Evolutionary conservation across 2,113 vertebrate genomes (phyloP).

Genomic region (Centrocercus urophasianus): DNA sequence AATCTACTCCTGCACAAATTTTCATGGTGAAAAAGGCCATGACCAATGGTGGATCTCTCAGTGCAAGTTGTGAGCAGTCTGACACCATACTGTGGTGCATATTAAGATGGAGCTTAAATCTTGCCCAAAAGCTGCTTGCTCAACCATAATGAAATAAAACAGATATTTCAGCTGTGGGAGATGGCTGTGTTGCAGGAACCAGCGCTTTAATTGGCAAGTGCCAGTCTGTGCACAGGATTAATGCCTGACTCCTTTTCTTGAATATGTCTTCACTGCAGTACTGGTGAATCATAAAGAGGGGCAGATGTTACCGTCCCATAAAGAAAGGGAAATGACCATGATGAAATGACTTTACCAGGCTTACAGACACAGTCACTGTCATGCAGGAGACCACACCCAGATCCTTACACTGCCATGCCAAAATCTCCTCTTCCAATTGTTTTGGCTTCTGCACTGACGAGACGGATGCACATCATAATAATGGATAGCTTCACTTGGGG

Average conservation of each 20-base stretch:
- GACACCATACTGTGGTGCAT: fast-evolving
- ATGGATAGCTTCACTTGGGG: background rate
- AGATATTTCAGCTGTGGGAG: background rate
- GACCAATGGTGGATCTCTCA: background rate
- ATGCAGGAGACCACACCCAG: background rate
- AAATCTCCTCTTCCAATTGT: background rate
- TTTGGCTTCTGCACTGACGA: background rate
- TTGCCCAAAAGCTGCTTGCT: background rate
- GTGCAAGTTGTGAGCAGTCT: background rate
- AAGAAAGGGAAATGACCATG: background rate
- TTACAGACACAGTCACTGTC: background rate
- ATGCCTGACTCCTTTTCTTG: background rate
- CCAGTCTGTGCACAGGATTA: background rate
- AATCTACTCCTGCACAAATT: background rate
- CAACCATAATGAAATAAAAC: background rate
- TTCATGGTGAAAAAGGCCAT: background rate
- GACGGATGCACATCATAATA: background rate
- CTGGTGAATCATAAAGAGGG: background rate
- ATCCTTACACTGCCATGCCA: background rate
- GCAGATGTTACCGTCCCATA: background rate
- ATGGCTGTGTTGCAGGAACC: background rate
- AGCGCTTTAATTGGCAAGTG: background rate
- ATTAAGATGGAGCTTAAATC: background rate
- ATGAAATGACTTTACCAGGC: background rate
- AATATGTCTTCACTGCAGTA: background rate